These are phyloP conservation scores for Eclectus roratus DNA, from an alignment of 2,113 vertebrate species.

Conservation along the genomic window DNA sequence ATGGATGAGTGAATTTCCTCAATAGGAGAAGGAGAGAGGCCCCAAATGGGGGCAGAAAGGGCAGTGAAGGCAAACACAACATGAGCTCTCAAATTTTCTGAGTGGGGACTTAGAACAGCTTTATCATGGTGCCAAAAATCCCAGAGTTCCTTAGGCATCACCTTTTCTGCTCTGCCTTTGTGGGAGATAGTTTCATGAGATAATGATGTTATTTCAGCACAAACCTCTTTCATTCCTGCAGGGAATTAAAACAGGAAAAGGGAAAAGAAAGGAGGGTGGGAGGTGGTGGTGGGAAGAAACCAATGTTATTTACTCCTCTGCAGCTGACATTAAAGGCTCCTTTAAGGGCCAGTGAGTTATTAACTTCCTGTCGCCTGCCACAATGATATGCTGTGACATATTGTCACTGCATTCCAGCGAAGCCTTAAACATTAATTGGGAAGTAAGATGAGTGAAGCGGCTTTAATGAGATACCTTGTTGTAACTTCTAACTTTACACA, in stretches of 20 bases:
- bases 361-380: constrained; percentile 71
- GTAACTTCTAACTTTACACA: constrained; percentile 80
- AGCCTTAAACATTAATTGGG: constrained; percentile 84
- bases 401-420: constrained; percentile 69
- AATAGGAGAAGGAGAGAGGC: background rate
- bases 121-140: background rate
- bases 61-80: background rate
- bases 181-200: constrained; percentile 25
- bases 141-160: background rate
- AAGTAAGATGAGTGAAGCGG: constrained; percentile 77
- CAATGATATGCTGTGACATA: constrained; percentile 70
- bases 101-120: background rate
- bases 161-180: constrained; percentile 6
- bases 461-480: constrained; percentile 86
- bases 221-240: constrained; percentile 36
- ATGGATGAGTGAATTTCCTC: background rate
- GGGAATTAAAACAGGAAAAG: constrained; percentile 36
- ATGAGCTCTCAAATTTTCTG: background rate
- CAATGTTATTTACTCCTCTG: constrained; percentile 64
- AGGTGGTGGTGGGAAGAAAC: background rate
- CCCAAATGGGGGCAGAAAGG: background rate
- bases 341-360: constrained; percentile 71
- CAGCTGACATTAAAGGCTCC: constrained; percentile 59
- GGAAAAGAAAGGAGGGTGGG: background rate
- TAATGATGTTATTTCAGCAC: constrained; percentile 63